Conservation (phyloP, 64 coral and sea anemone species). For the Actinia tenebrosa region DNA sequence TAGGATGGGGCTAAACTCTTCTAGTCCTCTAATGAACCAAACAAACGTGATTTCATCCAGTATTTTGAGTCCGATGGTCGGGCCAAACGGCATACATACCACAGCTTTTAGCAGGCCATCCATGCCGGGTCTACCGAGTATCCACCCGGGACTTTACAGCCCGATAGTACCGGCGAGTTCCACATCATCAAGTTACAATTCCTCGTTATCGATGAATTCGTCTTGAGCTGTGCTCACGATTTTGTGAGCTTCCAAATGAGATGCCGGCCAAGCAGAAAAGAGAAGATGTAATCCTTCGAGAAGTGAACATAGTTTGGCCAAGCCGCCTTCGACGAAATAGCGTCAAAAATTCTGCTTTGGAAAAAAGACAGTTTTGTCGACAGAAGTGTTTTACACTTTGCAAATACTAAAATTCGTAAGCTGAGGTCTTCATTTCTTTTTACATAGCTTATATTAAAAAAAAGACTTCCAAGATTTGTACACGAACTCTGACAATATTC, state of each 20-base stretch:
- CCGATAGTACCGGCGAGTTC: constrained; percentile 63
- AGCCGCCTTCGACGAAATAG: not conserved
- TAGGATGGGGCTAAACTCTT: constrained; percentile 31
- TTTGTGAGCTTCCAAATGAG: not conserved
- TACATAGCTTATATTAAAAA: not conserved
- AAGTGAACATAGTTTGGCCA: not conserved
- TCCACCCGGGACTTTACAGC: constrained; percentile 82
- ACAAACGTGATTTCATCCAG: constrained; percentile 69
- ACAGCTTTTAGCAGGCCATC: constrained; percentile 85
- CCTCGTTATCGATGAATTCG: constrained; percentile 60
- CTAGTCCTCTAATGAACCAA: constrained; percentile 48
- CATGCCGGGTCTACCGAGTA: constrained; percentile 52
- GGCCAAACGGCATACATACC: constrained; percentile 70
- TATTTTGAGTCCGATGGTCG: constrained; percentile 80
- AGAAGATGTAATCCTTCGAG: not conserved
- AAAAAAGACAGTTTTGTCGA: not conserved
- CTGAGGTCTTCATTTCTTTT: not conserved
- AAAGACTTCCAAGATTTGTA: constrained; percentile 22
- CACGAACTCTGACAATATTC: not conserved
- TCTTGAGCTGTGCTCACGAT: not conserved
- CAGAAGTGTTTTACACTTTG: not conserved
- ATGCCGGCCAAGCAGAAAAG: not conserved
- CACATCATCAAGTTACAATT: constrained; percentile 31
- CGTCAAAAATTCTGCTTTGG: not conserved
- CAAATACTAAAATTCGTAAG: not conserved